A percentile compares a stretch with the other conserved stretches of the same genome.
Conservation (phyloP, 37 sponge, comb jelly and placozoan species). For the Axinella damicornis region DNA sequence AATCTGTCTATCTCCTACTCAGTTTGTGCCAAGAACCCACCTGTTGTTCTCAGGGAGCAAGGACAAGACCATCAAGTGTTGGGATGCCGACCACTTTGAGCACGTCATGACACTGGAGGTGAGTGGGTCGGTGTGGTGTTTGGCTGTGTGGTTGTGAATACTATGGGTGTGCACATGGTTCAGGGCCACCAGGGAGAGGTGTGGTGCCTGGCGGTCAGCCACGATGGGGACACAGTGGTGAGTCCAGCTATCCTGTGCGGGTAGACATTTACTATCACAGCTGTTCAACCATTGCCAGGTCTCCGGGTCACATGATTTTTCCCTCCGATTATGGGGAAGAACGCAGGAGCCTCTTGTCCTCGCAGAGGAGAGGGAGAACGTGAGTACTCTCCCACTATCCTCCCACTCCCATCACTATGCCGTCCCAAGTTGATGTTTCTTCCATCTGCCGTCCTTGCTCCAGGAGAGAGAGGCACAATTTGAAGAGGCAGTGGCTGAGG, state of each 20-base stretch:
- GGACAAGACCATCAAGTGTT: slow-evolving; percentile 90
- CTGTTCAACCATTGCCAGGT: slow-evolving; percentile 47
- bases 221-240: slow-evolving; percentile 88
- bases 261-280: too few species aligned
- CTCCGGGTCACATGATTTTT: slow-evolving; percentile 92
- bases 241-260: too few species aligned
- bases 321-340: slow-evolving; percentile 89
- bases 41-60: slow-evolving; percentile 93
- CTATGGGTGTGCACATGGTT: too few species aligned
- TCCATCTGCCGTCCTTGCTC: neutral
- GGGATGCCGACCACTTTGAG: slow-evolving; percentile 96
- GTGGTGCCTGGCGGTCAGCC: slow-evolving; percentile 90
- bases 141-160: too few species aligned
- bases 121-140: neutral
- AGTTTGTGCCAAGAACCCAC: slow-evolving; percentile 94
- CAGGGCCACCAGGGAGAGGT: slow-evolving; percentile 93
- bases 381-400: slow-evolving; percentile 19
- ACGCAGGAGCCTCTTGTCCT: slow-evolving; percentile 86
- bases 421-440: neutral
- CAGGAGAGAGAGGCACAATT: slow-evolving; percentile 79
- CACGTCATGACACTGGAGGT: slow-evolving; percentile 87
- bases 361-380: slow-evolving; percentile 89
- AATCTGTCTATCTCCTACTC: too few species aligned
- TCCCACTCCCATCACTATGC: neutral
- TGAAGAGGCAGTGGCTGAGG: slow-evolving; percentile 67